Percentiles rank a stretch among this genome's conserved stretches.
Conservation (phyloP, 2,888 invertebrate species). For the Petrolisthes cinctipes region DNA sequence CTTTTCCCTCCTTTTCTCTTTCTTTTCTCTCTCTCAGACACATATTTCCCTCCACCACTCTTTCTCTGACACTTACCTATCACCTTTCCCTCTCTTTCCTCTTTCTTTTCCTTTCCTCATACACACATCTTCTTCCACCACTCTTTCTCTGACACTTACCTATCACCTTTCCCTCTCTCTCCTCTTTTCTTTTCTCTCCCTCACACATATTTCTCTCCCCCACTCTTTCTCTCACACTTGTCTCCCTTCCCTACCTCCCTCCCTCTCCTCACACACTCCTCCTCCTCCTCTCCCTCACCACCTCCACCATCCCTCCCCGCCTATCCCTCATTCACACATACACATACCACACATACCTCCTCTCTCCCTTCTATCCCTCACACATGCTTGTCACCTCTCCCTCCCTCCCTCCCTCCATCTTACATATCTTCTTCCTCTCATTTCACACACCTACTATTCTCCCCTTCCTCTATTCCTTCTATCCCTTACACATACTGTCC, state of each 20-base stretch:
- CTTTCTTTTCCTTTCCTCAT: background rate
- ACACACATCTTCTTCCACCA: background rate
- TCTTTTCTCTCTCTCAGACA: background rate
- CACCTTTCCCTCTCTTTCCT: background rate
- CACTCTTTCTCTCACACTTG: background rate
- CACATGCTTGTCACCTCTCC: background rate
- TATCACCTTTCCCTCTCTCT: background rate
- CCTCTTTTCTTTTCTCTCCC: background rate
- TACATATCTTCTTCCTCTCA: background rate
- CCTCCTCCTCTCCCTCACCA: background rate
- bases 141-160: background rate
- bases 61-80: too few relatives aligned
- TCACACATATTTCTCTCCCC: background rate
- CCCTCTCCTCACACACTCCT: background rate
- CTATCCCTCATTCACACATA: background rate
- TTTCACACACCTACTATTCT: background rate
- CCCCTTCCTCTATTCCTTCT: background rate
- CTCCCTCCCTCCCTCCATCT: background rate
- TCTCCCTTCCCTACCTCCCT: background rate
- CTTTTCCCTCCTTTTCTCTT: background rate
- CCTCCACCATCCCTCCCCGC: background rate
- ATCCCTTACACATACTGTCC: background rate
- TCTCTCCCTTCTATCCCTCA: background rate
- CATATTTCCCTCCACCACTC: too few relatives aligned
- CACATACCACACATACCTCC: background rate